Evolutionary conservation across 2,888 invertebrate genomes (phyloP).

Genomic region (Microctonus hyperodae): DNA sequence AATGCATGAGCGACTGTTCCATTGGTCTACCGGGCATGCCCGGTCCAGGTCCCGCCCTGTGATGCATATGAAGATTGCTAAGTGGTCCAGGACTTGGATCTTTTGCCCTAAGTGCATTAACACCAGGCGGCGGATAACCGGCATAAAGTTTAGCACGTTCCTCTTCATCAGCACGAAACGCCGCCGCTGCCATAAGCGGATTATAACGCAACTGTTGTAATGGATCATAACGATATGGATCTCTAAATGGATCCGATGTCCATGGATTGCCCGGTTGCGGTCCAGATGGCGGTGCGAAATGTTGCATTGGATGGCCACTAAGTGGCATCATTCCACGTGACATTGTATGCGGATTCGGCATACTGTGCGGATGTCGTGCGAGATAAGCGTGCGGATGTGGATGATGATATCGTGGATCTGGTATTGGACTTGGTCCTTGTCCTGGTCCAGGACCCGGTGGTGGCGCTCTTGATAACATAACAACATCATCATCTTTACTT

Average conservation of each 20-base stretch:
- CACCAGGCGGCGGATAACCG: slow-evolving; percentile 62
- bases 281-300: slow-evolving; percentile 62
- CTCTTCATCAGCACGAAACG: slow-evolving; percentile 75
- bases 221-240: slow-evolving; percentile 73
- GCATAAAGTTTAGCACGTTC: slow-evolving; percentile 75
- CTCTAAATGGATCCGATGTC: slow-evolving; percentile 74
- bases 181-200: slow-evolving; percentile 79
- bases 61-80: slow-evolving; percentile 66
- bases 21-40: slow-evolving; percentile 59
- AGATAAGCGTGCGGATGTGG: slow-evolving; percentile 65
- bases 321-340: slow-evolving; percentile 66
- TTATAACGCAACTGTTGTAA: slow-evolving; percentile 74
- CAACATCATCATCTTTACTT: slow-evolving; percentile 66
- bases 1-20: slow-evolving; percentile 54
- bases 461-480: slow-evolving; percentile 62
- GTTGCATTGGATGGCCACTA: slow-evolving; percentile 65
- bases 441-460: slow-evolving; percentile 52
- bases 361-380: slow-evolving; percentile 61
- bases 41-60: slow-evolving; percentile 66
- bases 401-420: slow-evolving; percentile 68
- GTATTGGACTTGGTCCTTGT: slow-evolving; percentile 62
- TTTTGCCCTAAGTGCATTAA: slow-evolving; percentile 65
- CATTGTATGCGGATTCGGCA: slow-evolving; percentile 66
- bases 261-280: slow-evolving; percentile 69
- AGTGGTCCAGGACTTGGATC: slow-evolving; percentile 66